Percentiles rank a stretch among this genome's conserved stretches.
Conservation (phyloP, 1,140 invertebrate genomes). For the Heliconius melpomene region DNA sequence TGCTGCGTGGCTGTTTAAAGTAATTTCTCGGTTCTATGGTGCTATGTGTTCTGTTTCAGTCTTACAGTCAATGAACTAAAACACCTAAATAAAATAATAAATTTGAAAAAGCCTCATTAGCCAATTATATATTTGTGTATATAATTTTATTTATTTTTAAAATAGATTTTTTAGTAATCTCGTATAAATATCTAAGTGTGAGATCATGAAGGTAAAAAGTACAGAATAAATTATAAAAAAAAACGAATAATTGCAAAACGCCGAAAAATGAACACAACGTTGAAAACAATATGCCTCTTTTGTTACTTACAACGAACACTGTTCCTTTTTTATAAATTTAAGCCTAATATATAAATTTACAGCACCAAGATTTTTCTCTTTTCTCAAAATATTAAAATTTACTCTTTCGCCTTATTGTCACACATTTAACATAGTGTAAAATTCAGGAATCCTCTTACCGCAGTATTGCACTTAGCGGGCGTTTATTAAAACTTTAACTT, state of each 20-base stretch:
- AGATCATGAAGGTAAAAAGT: conserved; percentile 77
- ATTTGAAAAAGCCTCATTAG: conserved; percentile 76
- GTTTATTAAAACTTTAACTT: conserved; percentile 37
- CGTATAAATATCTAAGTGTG: conserved; percentile 80
- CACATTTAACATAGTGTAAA: conserved; percentile 78
- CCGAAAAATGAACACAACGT: conserved; percentile 79
- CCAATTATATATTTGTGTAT: conserved; percentile 78
- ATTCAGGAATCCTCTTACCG: conserved; percentile 73
- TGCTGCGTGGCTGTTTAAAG: conserved; percentile 56
- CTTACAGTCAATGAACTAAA: conserved; percentile 73
- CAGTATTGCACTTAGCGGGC: conserved; percentile 74
- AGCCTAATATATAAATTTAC: conserved; percentile 81
- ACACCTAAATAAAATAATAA: conserved; percentile 70
- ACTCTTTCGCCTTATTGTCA: conserved; percentile 80
- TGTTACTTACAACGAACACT: conserved; percentile 76
- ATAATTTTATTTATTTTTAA: conserved; percentile 73
- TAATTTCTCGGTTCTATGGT: conserved; percentile 59
- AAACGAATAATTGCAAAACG: conserved; percentile 60
- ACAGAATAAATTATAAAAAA: conserved; percentile 75
- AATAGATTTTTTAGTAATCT: conserved; percentile 79
- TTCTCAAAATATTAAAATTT: conserved; percentile 78
- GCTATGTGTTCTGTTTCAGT: conserved; percentile 71
- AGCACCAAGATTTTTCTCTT: conserved; percentile 80
- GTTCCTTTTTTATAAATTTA: conserved; percentile 77
- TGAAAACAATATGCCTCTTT: conserved; percentile 77